Evolutionary conservation across 1,140 invertebrate genomes (phyloP).

Genomic region (Dysdera silvatica): DNA sequence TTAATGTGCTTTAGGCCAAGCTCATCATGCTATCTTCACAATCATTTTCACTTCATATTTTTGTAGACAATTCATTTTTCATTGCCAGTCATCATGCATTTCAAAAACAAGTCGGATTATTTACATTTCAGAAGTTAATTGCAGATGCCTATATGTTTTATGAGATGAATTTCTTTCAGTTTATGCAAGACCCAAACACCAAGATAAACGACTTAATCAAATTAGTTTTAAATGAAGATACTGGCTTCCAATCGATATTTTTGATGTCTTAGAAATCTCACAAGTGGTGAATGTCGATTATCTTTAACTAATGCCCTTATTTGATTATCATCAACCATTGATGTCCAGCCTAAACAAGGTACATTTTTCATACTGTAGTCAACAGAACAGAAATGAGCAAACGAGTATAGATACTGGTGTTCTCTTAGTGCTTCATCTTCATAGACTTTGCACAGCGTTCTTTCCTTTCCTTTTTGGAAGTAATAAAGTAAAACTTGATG

Average conservation of each 20-base stretch:
- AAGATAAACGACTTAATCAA: not conserved
- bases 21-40: not conserved
- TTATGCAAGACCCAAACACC: not conserved
- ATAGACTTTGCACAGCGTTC: not conserved
- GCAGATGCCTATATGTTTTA: not conserved
- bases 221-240: not conserved
- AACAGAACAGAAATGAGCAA: not conserved
- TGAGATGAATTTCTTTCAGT: not conserved
- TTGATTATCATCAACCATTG: not conserved
- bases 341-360: not conserved
- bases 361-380: not conserved
- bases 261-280: not conserved
- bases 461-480: not conserved
- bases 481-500: not conserved
- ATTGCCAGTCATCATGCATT: not conserved
- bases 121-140: not conserved
- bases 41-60: not conserved
- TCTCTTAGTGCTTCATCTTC: not conserved
- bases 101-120: not conserved
- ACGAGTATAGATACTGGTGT: not conserved
- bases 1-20: not conserved
- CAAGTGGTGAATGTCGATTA: not conserved
- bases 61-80: not conserved
- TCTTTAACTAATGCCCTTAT: not conserved
- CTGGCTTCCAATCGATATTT: not conserved